phyloP scores from a whole-genome alignment of 1,140 invertebrate genomes.

The Heterodera schachtii region DNA sequence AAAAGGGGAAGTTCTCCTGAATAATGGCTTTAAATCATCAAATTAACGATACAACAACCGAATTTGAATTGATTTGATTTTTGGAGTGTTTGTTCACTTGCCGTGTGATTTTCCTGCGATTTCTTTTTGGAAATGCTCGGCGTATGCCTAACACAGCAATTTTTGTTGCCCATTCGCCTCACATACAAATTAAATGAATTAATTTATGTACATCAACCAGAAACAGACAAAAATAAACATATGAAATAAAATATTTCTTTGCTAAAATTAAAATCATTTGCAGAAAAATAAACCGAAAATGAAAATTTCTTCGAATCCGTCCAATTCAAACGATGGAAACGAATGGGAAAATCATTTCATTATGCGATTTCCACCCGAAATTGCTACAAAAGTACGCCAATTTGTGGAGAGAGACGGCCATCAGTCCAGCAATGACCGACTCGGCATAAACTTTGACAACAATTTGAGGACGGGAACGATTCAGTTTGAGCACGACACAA shows the following conservation, averaged over 20 bases:
- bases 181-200: too few relatives aligned
- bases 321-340: neutral
- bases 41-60: too few relatives aligned
- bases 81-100: too few relatives aligned
- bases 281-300: slow-evolving; percentile 2
- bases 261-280: too few relatives aligned
- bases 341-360: slow-evolving; percentile 64
- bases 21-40: too few relatives aligned
- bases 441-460: slow-evolving; percentile 46
- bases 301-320: neutral
- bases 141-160: slow-evolving; percentile 26
- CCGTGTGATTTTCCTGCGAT: neutral
- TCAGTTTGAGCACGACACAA: slow-evolving; percentile 44
- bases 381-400: slow-evolving; percentile 38
- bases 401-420: slow-evolving; percentile 25
- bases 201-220: too few relatives aligned
- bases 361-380: slow-evolving; percentile 56
- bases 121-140: slow-evolving; percentile 23
- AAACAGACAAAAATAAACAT: neutral
- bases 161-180: slow-evolving; percentile 32
- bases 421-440: slow-evolving; percentile 13
- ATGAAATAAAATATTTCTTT: neutral
- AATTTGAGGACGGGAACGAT: slow-evolving; percentile 52
- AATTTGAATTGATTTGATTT: too few relatives aligned
- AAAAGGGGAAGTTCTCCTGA: too few relatives aligned